phyloP scores from a whole-genome alignment of 2,113 vertebrate species.

The Myxocyprinus asiaticus region DNA sequence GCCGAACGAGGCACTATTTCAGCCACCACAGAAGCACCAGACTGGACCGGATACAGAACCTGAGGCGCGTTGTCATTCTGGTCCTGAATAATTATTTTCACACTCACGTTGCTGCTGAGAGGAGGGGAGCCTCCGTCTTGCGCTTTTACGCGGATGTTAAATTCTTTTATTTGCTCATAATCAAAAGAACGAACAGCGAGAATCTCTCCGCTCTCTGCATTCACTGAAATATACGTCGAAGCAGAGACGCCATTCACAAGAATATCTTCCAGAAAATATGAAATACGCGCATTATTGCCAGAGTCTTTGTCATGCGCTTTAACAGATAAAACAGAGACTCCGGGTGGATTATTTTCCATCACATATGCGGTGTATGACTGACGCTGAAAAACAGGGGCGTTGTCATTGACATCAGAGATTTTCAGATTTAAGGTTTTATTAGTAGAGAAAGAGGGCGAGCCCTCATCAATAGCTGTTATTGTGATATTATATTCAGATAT shows the following conservation, averaged over 20 bases:
- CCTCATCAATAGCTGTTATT: conserved; percentile 39
- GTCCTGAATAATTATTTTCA: conserved; percentile 72
- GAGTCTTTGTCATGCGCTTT: conserved; percentile 65
- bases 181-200: conserved; percentile 70
- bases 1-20: conserved; percentile 75
- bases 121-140: conserved; percentile 40
- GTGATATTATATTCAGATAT: conserved; percentile 54
- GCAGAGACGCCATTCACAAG: conserved; percentile 62
- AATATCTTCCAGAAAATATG: conserved; percentile 68
- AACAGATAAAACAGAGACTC: conserved; percentile 62
- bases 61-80: conserved; percentile 79
- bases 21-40: conserved; percentile 61
- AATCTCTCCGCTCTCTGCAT: conserved; percentile 71
- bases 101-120: conserved; percentile 56
- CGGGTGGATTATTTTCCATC: conserved; percentile 67
- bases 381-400: too few species aligned
- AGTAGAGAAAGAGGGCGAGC: background rate
- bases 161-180: conserved; percentile 72
- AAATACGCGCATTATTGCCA: conserved; percentile 54
- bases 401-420: too few species aligned
- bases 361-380: conserved; percentile 56
- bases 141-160: conserved; percentile 60
- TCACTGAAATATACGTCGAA: conserved; percentile 69
- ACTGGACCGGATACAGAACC: conserved; percentile 72
- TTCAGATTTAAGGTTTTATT: too few species aligned